Conservation (phyloP, 2,113 vertebrate genomes). For the Bubo bubo region DNA sequence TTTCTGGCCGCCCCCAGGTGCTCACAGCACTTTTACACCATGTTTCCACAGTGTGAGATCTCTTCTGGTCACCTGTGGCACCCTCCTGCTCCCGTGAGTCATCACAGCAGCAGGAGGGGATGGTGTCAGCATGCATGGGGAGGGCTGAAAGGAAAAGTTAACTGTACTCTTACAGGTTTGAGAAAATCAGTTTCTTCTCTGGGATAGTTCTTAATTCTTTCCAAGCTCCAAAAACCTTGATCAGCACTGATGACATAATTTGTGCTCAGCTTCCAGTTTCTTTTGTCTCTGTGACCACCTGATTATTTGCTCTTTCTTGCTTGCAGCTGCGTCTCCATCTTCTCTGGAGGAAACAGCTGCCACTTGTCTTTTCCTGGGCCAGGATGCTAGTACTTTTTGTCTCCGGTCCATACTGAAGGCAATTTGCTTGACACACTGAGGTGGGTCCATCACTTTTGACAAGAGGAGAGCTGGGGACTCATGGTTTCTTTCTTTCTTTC, state of each 20-base stretch:
- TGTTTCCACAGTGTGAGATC: not conserved
- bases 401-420: not conserved
- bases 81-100: accelerated
- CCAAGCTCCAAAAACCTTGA: not conserved
- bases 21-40: not conserved
- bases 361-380: not conserved
- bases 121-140: not conserved
- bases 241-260: not conserved
- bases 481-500: not conserved
- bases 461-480: not conserved
- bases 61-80: not conserved
- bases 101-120: not conserved
- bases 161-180: not conserved
- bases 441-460: not conserved
- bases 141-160: not conserved
- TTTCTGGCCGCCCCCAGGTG: not conserved
- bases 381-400: not conserved
- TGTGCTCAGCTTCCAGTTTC: not conserved
- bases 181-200: not conserved
- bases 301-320: not conserved
- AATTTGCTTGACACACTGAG: not conserved
- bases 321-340: not conserved
- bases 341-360: constrained; percentile 13
- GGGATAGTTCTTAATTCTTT: not conserved
- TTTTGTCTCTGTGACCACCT: not conserved